Percentiles rank a stretch among this genome's conserved stretches.
phyloP scores from a whole-genome alignment of 2,888 invertebrate species.

The Brachynemurus nebulosus region DNA sequence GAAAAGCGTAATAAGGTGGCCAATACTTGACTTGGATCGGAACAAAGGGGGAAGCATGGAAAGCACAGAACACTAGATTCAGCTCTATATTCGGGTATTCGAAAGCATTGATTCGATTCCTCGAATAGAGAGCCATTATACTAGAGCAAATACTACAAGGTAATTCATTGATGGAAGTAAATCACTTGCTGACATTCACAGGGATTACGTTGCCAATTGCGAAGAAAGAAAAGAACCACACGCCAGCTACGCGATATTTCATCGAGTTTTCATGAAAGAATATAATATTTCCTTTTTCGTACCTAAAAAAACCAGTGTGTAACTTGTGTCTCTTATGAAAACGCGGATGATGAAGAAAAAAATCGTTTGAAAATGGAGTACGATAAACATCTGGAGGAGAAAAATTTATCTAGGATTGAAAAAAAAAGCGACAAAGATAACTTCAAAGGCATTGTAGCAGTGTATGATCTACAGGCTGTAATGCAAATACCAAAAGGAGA shows the following conservation, averaged over 20 bases:
- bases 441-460: conserved; percentile 14
- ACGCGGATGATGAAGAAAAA: conserved; percentile 1
- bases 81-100: conserved; percentile 3
- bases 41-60: too few relatives aligned
- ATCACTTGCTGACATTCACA: neutral
- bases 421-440: conserved; percentile 16
- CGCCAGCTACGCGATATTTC: neutral
- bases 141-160: conserved; percentile 11
- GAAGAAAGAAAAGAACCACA: neutral
- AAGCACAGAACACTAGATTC: neutral
- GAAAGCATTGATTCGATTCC: conserved; percentile 15
- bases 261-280: neutral
- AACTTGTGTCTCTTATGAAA: neutral
- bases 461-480: conserved; percentile 19
- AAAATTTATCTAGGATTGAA: conserved; percentile 15
- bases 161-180: conserved; percentile 14
- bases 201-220: neutral
- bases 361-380: conserved; percentile 10
- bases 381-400: conserved; percentile 16
- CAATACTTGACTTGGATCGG: too few relatives aligned
- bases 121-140: conserved; percentile 14
- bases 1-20: too few relatives aligned
- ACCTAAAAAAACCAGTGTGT: neutral
- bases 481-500: conserved; percentile 19
- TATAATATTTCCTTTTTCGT: neutral